Evolutionary conservation across 2,113 vertebrate species (phyloP), one percentile per base, ranked within the genome.

Genomic region (Dicrurus megarhynchus): DNA sequence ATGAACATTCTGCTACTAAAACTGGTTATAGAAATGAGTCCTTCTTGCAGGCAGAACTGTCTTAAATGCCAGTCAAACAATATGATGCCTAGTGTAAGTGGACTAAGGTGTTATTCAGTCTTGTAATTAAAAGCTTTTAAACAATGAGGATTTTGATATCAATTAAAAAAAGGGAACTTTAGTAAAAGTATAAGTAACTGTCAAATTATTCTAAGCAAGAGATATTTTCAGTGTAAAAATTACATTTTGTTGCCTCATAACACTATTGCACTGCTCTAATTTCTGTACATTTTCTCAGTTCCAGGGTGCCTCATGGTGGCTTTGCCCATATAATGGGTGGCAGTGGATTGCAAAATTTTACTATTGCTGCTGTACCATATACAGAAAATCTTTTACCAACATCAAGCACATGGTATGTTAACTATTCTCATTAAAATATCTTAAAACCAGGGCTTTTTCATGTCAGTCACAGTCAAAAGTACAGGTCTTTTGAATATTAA

Each of bases 271-370:
- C 33, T 81, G 24, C 33, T 59, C 87, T 96, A 91, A 63, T 86
- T 94, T 73, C 37, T 91, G 35, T 78, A 59, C 39, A 81, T 90
- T 84, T 92, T 96, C 79, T 95, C 96, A 99, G 99, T 97, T 99
- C 99, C 76, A 99, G 99, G 89, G 99, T 99, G 75, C 99, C 99
- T 80, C 99, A 99, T 89, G 99, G 99, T 68, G 99, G 99, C 42
- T 99, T 99, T 97, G 99, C 99, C 59, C 99, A 98, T 89, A 98
- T 99, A 93, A 99, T 99, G 99, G 99, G 99, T 84, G 99, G 99
- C 81, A 99, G 99, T 6, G 99, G 99, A 86, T 96, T 99, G 94
- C 99, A 99, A 87, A 99, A 99, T 97, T 99, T 99, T 90, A 99
- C 99, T 12, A 98, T 99, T 56, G 98, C 99, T 96, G 99, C 99